These are phyloP conservation scores for Lycaon pictus DNA, from an alignment of 2,113 vertebrate genomes.

Conservation along the genomic window DNA sequence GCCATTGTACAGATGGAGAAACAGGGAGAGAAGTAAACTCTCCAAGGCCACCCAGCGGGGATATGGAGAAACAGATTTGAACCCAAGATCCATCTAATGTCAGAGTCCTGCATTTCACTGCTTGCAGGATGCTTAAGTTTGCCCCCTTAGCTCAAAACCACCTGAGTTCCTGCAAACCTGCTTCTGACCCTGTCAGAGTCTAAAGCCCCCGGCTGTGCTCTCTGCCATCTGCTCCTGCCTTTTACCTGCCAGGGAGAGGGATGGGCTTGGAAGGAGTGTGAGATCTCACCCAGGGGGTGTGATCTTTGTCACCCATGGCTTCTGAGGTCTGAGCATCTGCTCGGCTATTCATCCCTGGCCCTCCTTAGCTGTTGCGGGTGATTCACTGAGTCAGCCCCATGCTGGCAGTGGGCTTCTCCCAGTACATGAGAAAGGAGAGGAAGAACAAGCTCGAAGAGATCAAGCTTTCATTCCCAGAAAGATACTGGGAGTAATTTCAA, in stretches of 20 bases:
- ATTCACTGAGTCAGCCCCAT: background rate
- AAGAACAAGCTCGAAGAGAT: background rate
- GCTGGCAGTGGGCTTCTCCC: background rate
- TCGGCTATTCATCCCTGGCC: background rate
- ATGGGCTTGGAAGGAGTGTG: background rate
- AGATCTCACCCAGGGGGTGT: background rate
- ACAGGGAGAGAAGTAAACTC: background rate
- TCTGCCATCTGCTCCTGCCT: conserved; percentile 58
- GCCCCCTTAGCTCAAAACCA: background rate
- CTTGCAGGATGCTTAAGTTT: background rate
- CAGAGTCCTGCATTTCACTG: background rate
- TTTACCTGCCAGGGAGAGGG: background rate
- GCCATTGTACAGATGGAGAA: background rate
- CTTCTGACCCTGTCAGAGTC: background rate
- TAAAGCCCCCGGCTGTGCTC: background rate
- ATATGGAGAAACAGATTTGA: background rate
- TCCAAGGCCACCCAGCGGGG: background rate
- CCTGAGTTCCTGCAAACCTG: background rate
- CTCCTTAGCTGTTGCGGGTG: background rate
- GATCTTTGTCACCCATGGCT: background rate
- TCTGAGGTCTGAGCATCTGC: conserved; percentile 1
- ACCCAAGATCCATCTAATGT: background rate
- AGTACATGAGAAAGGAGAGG: background rate
- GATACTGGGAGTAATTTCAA: background rate
- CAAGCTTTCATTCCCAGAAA: background rate